These are phyloP conservation scores for Prostheceraeus crozeri DNA, from an alignment of 2,888 invertebrate species.

Conservation along the genomic window DNA sequence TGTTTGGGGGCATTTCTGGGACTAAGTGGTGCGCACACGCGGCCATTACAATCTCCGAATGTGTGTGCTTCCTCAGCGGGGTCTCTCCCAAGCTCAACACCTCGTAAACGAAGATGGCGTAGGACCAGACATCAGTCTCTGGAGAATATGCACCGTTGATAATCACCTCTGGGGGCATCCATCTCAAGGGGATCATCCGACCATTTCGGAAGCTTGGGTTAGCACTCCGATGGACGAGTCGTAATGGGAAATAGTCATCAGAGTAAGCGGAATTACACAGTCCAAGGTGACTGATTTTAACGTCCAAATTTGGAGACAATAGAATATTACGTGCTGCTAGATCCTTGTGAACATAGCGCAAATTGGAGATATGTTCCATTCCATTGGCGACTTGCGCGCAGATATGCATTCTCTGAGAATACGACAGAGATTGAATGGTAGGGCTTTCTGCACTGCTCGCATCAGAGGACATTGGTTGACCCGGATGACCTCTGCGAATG, in stretches of 20 bases:
- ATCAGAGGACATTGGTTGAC: no score
- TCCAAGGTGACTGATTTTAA: constrained; percentile 74
- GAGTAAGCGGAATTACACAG: constrained; percentile 76
- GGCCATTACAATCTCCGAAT: constrained; percentile 18
- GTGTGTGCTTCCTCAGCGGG: constrained; percentile 15
- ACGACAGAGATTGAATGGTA: constrained; percentile 62
- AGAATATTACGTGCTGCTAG: constrained; percentile 83
- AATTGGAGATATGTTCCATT: constrained; percentile 69
- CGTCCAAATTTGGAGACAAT: constrained; percentile 68
- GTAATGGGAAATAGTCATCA: constrained; percentile 78
- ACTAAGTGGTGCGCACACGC: no score
- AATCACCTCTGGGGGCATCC: constrained; percentile 92
- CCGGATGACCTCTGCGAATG: constrained; percentile 62
- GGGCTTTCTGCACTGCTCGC: no score
- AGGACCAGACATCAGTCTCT: constrained; percentile 89
- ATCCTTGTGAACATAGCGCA: constrained; percentile 77
- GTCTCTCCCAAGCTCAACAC: constrained; percentile 71
- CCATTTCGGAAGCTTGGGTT: no score
- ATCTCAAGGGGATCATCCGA: constrained; percentile 73
- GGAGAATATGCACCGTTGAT: constrained; percentile 84
- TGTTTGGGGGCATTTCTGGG: no score
- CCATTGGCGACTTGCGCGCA: constrained; percentile 69
- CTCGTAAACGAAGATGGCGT: constrained; percentile 86
- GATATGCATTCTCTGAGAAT: constrained; percentile 56
- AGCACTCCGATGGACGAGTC: no score